Evolutionary conservation across 2,113 vertebrate genomes (phyloP).

Genomic region (Urocitellus parryii): DNA sequence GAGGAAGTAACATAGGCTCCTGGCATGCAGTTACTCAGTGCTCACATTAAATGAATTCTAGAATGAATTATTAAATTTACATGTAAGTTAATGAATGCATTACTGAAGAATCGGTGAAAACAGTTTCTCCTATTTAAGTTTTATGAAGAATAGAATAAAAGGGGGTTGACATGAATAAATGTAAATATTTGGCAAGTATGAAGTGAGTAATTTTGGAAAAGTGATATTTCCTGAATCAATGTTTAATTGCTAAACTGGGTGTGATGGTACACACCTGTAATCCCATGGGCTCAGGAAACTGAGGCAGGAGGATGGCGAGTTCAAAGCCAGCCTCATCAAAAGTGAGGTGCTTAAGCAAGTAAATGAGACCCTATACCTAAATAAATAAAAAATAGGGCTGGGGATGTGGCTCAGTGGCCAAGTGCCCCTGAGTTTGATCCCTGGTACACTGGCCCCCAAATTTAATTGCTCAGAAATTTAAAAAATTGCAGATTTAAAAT

Average conservation of each 20-base stretch:
- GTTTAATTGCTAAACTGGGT: background rate
- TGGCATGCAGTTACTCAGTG: background rate
- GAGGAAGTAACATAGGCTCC: background rate
- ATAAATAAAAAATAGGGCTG: too few relatives aligned
- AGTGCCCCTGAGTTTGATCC: too few relatives aligned
- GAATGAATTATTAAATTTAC: background rate
- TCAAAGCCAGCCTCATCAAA: too few relatives aligned
- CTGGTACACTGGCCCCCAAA: too few relatives aligned
- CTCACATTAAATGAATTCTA: background rate
- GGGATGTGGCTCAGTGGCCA: too few relatives aligned
- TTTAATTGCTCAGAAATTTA: background rate
- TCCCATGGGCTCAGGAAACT: too few relatives aligned
- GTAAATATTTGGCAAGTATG: background rate
- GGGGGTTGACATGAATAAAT: background rate
- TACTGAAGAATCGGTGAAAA: background rate
- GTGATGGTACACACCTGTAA: too few relatives aligned
- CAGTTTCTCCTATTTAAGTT: background rate
- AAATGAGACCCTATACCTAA: too few relatives aligned
- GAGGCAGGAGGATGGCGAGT: too few relatives aligned
- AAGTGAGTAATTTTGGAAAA: background rate
- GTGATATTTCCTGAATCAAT: background rate
- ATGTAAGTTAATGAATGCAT: background rate
- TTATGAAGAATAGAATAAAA: background rate
- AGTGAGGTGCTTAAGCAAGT: too few relatives aligned
- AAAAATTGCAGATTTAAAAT: background rate